Evolutionary conservation across 2,797 vertebrate species (phyloP).

Genomic region (Podarcis lilfordi): DNA sequence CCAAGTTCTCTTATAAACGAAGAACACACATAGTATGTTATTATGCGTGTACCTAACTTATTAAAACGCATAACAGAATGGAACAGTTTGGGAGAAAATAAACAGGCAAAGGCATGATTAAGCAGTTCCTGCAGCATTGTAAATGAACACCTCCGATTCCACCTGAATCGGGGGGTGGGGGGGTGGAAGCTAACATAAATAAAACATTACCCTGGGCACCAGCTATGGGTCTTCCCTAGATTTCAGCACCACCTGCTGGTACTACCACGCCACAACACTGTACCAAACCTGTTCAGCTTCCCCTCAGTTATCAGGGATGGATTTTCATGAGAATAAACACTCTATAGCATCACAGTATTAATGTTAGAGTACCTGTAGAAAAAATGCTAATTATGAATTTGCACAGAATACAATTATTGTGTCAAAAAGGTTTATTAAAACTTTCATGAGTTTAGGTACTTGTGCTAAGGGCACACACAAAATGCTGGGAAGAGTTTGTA

Average conservation of each 20-base stretch:
- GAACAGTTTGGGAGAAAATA: not conserved
- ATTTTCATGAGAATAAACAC: not conserved
- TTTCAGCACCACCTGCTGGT: slow-evolving; percentile 17
- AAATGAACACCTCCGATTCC: not conserved
- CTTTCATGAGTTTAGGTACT: not conserved
- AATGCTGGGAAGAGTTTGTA: not conserved
- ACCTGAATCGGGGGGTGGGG: not conserved
- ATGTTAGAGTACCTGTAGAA: not conserved
- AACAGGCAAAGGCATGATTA: not conserved
- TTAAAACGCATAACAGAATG: not conserved
- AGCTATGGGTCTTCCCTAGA: not conserved
- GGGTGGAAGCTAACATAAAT: not conserved
- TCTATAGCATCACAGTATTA: not conserved
- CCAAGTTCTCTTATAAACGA: too few species aligned
- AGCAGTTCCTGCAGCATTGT: not conserved
- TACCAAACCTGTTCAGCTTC: not conserved
- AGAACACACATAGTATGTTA: too few species aligned
- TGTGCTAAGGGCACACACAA: not conserved
- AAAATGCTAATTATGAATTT: too few species aligned
- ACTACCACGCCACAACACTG: not conserved
- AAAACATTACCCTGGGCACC: not conserved
- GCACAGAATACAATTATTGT: too few species aligned
- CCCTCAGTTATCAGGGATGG: too few species aligned
- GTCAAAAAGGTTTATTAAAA: not conserved
- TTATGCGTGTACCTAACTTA: too few species aligned